A percentile compares a stretch with the other conserved stretches of the same genome.
Conservation (phyloP, 2,888 invertebrate genomes). For the Prenolepis imparis region DNA sequence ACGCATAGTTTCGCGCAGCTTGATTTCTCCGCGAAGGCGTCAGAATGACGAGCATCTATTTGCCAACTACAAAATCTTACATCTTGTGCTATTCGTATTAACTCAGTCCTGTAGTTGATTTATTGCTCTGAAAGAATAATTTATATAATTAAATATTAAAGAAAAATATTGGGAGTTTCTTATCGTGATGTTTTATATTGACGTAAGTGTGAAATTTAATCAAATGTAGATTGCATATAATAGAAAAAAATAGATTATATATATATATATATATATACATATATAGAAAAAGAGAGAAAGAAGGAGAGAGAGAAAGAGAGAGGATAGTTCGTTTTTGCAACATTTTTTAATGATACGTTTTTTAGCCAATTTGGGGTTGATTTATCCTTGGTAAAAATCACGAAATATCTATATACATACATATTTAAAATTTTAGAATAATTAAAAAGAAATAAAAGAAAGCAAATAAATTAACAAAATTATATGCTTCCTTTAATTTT, state of each 20-base stretch:
- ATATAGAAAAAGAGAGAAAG: too few relatives aligned
- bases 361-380: not conserved
- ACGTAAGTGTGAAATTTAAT: not conserved
- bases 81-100: not conserved
- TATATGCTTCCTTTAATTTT: not conserved
- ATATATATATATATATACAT: too few relatives aligned
- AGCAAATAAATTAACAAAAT: not conserved
- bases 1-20: constrained; percentile 12
- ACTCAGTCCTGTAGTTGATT: not conserved
- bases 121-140: not conserved
- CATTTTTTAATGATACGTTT: not conserved
- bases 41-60: constrained; percentile 10
- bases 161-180: not conserved
- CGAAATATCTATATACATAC: not conserved
- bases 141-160: constrained; percentile 22
- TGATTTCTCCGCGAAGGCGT: constrained; percentile 42
- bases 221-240: not conserved
- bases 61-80: constrained; percentile 18
- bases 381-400: not conserved
- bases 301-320: not conserved
- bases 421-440: not conserved
- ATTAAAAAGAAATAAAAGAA: not conserved
- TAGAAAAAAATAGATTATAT: not conserved
- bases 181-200: not conserved
- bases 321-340: not conserved